Percentiles rank a stretch among this genome's conserved stretches.
phyloP scores from a whole-genome alignment of 1,140 invertebrate genomes.

The Diabrotica virgifera region DNA sequence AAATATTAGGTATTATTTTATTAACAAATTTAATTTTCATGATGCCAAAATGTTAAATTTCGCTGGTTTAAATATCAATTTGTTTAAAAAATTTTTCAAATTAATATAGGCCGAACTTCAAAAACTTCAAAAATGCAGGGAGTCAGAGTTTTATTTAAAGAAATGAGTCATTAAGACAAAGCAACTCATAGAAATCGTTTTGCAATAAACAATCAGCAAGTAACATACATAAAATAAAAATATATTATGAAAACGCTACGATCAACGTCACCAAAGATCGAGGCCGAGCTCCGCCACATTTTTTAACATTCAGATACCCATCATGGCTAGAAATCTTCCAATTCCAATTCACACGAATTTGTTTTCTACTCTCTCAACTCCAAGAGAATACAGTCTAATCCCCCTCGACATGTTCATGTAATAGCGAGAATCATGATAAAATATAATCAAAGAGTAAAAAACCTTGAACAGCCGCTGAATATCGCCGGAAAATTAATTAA shows the following conservation, averaged over 20 bases:
- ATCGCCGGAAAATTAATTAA: slow-evolving; percentile 39
- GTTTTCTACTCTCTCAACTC: not conserved
- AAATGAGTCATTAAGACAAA: not conserved
- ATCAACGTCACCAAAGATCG: not conserved
- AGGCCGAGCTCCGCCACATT: not conserved
- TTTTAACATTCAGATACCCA: not conserved
- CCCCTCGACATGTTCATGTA: not conserved
- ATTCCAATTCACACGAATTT: not conserved
- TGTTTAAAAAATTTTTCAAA: too few species aligned
- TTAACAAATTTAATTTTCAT: too few species aligned
- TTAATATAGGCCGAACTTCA: too few species aligned
- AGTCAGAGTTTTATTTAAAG: not conserved
- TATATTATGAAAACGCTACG: slow-evolving; percentile 1
- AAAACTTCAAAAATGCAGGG: too few species aligned
- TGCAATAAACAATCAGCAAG: not conserved
- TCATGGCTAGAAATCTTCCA: not conserved
- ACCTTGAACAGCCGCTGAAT: slow-evolving; percentile 32
- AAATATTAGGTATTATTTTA: too few species aligned
- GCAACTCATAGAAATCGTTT: not conserved
- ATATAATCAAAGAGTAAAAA: slow-evolving; percentile 24
- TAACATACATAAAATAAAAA: not conserved
- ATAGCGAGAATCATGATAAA: not conserved
- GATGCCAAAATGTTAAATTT: too few species aligned
- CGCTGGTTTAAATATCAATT: too few species aligned
- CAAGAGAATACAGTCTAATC: not conserved